Conservation (phyloP, 2,113 vertebrate species). For the Mesitornis unicolor region DNA sequence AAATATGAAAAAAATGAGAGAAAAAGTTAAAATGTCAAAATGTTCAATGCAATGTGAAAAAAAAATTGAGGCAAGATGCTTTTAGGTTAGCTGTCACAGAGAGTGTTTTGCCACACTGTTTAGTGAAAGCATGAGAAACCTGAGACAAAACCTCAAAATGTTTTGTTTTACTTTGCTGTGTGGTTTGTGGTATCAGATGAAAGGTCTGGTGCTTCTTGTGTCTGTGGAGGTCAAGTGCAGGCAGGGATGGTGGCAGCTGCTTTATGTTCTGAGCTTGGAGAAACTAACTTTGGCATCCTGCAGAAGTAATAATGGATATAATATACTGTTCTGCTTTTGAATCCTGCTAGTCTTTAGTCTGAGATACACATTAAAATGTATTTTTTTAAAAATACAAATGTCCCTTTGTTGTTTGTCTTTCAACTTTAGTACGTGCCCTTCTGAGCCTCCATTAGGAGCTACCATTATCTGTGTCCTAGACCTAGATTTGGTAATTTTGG, state of each 20-base stretch:
- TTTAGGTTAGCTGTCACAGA: not conserved
- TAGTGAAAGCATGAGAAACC: slow-evolving; percentile 6
- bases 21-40: not conserved
- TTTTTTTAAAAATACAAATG: not conserved
- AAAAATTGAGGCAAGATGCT: not conserved
- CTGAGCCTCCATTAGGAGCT: not conserved
- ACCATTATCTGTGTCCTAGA: not conserved
- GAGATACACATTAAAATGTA: not conserved
- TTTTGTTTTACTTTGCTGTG: slow-evolving; percentile 4
- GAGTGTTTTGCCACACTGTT: not conserved
- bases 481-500: not conserved
- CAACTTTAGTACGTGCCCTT: not conserved
- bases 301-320: not conserved
- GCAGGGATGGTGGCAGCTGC: not conserved
- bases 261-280: not conserved
- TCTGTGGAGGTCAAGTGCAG: not conserved
- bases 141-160: slow-evolving; percentile 23
- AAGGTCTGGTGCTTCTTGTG: not conserved
- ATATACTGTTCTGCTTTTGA: not conserved
- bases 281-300: not conserved
- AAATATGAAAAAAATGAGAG: not conserved
- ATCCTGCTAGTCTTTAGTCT: not conserved
- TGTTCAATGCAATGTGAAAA: not conserved
- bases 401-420: not conserved
- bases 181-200: slow-evolving; percentile 11